Conservation (phyloP, 2,797 vertebrate genomes). For the Myioborus melanocephalus region DNA sequence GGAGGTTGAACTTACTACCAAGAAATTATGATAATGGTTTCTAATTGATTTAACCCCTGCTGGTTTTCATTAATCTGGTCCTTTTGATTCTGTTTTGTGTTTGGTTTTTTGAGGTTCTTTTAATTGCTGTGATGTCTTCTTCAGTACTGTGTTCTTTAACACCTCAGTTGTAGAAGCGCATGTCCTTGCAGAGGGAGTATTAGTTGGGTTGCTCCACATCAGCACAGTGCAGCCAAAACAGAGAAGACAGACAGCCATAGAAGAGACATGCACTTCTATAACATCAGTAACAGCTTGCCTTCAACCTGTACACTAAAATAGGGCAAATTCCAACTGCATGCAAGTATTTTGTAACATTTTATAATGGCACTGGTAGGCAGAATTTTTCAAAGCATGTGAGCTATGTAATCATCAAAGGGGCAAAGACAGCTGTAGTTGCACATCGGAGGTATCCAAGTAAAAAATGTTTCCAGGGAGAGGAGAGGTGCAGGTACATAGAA, state of each 20-base stretch:
- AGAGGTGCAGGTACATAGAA: neutral
- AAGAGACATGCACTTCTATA: neutral
- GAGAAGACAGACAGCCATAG: neutral
- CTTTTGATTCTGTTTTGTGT: neutral
- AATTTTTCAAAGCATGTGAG: neutral
- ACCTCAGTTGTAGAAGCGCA: neutral
- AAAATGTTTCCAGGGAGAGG: neutral
- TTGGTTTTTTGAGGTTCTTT: neutral
- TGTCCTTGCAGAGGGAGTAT: neutral
- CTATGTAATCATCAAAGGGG: neutral
- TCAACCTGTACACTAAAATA: neutral
- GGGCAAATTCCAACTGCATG: neutral
- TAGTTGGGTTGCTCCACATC: neutral
- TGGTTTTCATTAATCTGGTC: neutral
- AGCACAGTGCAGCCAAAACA: neutral
- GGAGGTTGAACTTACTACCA: neutral
- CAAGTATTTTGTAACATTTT: neutral
- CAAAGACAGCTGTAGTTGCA: neutral
- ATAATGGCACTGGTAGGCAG: neutral
- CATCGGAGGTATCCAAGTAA: fast-evolving
- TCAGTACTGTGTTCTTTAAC: neutral
- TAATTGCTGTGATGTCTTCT: neutral
- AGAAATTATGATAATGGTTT: neutral
- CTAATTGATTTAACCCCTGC: neutral
- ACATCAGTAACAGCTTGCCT: neutral